Conservation (phyloP, 1,140 invertebrate genomes). For the Drosophila melanogaster region DNA sequence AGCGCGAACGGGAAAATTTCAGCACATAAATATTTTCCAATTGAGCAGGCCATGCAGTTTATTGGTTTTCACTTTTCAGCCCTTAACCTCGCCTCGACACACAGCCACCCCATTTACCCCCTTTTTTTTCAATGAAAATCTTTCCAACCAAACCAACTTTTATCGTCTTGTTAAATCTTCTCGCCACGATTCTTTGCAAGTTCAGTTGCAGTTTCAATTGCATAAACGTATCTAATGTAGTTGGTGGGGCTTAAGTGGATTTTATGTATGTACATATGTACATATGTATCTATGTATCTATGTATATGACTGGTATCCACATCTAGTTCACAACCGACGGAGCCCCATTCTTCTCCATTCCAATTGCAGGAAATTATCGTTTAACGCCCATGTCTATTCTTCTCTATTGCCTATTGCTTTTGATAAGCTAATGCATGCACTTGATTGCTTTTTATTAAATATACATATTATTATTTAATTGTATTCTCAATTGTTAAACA, state of each 20-base stretch:
- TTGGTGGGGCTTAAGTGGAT: slow-evolving; percentile 1
- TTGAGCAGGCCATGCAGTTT: slow-evolving; percentile 66
- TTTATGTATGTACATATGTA: background rate
- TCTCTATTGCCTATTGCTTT: background rate
- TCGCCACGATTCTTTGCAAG: background rate
- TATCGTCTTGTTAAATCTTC: slow-evolving; percentile 3
- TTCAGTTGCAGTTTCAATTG: slow-evolving; percentile 27
- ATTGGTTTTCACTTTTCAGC: slow-evolving; percentile 62
- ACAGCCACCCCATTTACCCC: background rate
- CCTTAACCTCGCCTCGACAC: slow-evolving; percentile 24
- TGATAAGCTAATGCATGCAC: background rate
- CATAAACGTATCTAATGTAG: slow-evolving; percentile 4
- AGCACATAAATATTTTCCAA: slow-evolving; percentile 58
- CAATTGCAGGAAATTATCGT: slow-evolving; percentile 44
- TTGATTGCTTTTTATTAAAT: background rate
- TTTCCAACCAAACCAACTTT: slow-evolving; percentile 5
- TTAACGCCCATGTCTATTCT: slow-evolving; percentile 22
- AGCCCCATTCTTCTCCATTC: slow-evolving; percentile 1
- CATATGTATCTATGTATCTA: background rate
- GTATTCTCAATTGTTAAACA: no score
- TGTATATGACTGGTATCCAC: background rate
- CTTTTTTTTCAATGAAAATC: background rate
- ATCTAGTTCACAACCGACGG: background rate
- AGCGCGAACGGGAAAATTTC: slow-evolving; percentile 28
- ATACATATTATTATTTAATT: background rate